phyloP scores from a whole-genome alignment of 2,888 invertebrate species.

The Eupithecia vulgata region DNA sequence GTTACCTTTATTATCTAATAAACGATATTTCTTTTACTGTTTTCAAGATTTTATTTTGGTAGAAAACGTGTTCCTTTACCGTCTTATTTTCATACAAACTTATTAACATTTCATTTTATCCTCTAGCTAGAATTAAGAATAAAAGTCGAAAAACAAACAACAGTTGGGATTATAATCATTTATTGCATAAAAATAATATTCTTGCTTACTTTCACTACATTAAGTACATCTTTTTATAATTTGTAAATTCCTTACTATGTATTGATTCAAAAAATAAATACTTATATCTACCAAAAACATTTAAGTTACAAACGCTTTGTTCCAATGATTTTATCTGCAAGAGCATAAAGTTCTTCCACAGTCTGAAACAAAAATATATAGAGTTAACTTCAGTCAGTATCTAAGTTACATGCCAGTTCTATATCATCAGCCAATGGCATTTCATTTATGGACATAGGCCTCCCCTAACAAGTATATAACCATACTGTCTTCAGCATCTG shows the following conservation, averaged over 20 bases:
- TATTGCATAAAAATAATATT: conserved; percentile 60
- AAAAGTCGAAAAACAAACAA: background rate
- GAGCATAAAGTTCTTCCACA: conserved; percentile 87
- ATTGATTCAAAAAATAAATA: conserved; percentile 40
- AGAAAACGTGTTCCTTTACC: background rate
- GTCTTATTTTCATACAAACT: background rate
- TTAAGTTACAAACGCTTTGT: conserved; percentile 66
- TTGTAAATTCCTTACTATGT: conserved; percentile 33
- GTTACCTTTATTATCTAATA: background rate
- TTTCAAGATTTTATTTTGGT: background rate
- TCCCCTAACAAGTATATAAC: background rate
- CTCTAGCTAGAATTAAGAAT: no score
- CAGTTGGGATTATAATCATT: conserved; percentile 41
- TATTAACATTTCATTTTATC: background rate
- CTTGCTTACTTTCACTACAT: conserved; percentile 57
- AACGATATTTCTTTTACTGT: background rate
- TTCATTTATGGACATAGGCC: background rate
- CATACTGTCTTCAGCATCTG: background rate
- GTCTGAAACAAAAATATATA: conserved; percentile 78
- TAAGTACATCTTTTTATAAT: conserved; percentile 52
- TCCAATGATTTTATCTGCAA: conserved; percentile 87
- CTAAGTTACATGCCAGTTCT: background rate
- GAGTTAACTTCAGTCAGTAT: background rate
- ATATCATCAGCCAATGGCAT: background rate
- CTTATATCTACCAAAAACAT: conserved; percentile 39